Evolutionary conservation across 2,113 vertebrate species (phyloP), one percentile per base, ranked within the genome.

Genomic region (Calidris pugnax): DNA sequence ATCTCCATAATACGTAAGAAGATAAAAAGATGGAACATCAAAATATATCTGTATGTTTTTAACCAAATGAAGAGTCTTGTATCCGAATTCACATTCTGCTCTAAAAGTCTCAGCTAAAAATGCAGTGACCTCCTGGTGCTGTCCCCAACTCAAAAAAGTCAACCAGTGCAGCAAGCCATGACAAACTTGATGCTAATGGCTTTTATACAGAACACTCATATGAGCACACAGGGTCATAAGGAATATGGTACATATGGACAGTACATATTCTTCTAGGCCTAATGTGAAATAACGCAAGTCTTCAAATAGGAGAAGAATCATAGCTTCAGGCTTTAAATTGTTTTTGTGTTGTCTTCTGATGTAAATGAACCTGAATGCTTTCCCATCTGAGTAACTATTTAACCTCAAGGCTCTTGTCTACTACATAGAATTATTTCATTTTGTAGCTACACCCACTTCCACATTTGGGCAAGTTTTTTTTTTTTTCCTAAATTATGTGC

Each of bases 311-410:
- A 87, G 45, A 83, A 60, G 48, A 91, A 72, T 55, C n/a, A 26
- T 53, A 78, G 71, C 89, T 89, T 63, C 78, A 69, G 91, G 81
- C 85, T 85, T 89, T 66, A 79, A 56, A 56, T 37, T 82, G 48
- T 27, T 82, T 92, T 76, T 79, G 13, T 76, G 74, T 67, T 37
- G 4, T 60, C 39, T 85, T 91, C 45, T 87, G 43, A 89, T 79
- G 50, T 72, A 89, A 92, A 78, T 48, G 4, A 87, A 43, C 27
- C 14, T 14, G 43, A 91, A 81, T 53, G 33, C 57, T 91, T 89
- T 96, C 53, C 53, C 21, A 82, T 82, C 35, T 81, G 48, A 76
- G 17, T 72, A 95, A 89, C 33, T 85, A 85, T 89, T 92, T 89
- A 79, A 93, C 87, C 85, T 79, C 50, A 89, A 87, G 89, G 78